A percentile compares a stretch with the other conserved stretches of the same genome.
Conservation (phyloP, 1,140 invertebrate species). For the Drosophila erecta region DNA sequence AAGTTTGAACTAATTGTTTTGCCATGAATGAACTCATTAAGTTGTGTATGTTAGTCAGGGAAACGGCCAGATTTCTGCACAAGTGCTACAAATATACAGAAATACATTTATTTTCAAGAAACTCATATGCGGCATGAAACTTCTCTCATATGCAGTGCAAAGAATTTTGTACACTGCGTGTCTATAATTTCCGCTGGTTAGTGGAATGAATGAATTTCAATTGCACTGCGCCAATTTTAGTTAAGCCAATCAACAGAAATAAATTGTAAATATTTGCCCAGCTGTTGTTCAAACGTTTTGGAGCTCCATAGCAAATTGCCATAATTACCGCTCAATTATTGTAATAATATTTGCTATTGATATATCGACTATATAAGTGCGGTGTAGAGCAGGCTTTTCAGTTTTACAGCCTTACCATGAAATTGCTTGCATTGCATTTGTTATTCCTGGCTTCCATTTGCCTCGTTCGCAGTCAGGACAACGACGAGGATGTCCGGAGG, state of each 20-base stretch:
- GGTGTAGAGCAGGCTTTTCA: slow-evolving; percentile 4
- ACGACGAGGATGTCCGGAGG: slow-evolving; percentile 49
- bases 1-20: slow-evolving; percentile 40
- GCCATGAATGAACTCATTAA: slow-evolving; percentile 15
- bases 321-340: slow-evolving; percentile 30
- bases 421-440: slow-evolving; percentile 21
- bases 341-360: slow-evolving; percentile 31
- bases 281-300: slow-evolving; percentile 1
- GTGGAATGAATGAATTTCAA: slow-evolving; percentile 27
- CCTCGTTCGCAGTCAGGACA: slow-evolving; percentile 20
- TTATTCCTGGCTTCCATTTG: slow-evolving; percentile 16
- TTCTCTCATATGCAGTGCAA: background rate
- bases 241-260: slow-evolving; percentile 24
- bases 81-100: background rate
- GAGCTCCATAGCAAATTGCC: slow-evolving; percentile 19
- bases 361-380: slow-evolving; percentile 21
- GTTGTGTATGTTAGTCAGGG: background rate
- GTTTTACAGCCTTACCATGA: slow-evolving; percentile 37
- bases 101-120: background rate
- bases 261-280: slow-evolving; percentile 30
- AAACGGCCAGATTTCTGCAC: background rate
- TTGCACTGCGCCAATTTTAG: slow-evolving; percentile 6
- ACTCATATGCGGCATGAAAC: background rate
- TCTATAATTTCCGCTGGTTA: slow-evolving; percentile 21
- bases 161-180: background rate